Conservation (phyloP, 2,113 vertebrate genomes). For the Megalops atlanticus region DNA sequence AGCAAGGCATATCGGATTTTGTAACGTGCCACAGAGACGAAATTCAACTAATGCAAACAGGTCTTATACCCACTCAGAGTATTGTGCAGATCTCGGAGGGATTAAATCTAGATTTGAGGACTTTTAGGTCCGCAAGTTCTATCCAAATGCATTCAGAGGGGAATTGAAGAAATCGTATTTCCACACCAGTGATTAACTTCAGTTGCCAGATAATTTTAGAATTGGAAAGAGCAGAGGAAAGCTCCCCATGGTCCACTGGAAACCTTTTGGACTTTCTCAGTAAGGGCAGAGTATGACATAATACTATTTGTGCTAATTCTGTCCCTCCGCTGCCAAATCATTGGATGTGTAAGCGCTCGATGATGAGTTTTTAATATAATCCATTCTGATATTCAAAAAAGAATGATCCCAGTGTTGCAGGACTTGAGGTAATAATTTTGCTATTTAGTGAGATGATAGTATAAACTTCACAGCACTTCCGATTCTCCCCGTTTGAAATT, state of each 20-base stretch:
- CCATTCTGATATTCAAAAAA: not conserved
- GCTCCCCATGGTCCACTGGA: constrained; percentile 5
- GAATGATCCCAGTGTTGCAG: not conserved
- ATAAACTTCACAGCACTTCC: not conserved
- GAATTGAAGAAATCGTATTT: constrained; percentile 33
- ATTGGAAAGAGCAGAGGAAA: not conserved
- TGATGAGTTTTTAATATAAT: not conserved
- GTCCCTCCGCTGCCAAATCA: not conserved
- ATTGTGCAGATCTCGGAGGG: constrained; percentile 36
- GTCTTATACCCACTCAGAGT: constrained; percentile 5
- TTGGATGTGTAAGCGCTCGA: not conserved
- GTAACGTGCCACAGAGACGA: constrained; percentile 52
- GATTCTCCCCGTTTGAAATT: not conserved
- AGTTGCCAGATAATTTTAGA: constrained; percentile 10
- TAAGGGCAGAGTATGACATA: not conserved
- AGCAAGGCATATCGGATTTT: constrained; percentile 64
- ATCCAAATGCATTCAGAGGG: constrained; percentile 16
- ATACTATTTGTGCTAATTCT: not conserved
- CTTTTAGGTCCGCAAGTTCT: not conserved
- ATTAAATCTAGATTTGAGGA: constrained; percentile 18
- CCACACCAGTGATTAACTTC: constrained; percentile 1
- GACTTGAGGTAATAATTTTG: not conserved
- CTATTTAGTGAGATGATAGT: not conserved
- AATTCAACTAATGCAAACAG: constrained; percentile 40
- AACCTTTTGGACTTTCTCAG: not conserved